Conservation (phyloP, 2,888 invertebrate genomes). For the Sarcophaga subvicina region DNA sequence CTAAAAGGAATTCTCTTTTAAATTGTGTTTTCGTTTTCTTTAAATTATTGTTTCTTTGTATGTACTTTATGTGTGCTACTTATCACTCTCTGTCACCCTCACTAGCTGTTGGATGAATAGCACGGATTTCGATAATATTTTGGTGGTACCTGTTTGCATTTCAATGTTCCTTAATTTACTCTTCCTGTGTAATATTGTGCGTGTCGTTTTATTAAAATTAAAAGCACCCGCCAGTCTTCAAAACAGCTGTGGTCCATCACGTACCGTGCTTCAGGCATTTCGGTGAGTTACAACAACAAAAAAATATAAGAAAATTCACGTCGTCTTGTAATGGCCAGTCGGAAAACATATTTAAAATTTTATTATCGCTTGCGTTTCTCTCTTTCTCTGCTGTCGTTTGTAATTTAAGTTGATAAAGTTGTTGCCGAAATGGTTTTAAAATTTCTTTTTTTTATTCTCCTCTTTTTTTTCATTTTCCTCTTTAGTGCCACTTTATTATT, state of each 20-base stretch:
- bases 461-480: conserved; percentile 31
- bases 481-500: conserved; percentile 92
- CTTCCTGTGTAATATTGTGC: conserved; percentile 94
- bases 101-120: conserved; percentile 90
- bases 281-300: conserved; percentile 82
- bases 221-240: conserved; percentile 87
- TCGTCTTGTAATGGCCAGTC: neutral
- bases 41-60: neutral
- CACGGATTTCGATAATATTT: conserved; percentile 87
- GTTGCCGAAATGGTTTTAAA: neutral
- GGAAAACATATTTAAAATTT: too few relatives aligned
- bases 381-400: neutral
- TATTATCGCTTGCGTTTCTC: too few relatives aligned
- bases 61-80: neutral
- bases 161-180: conserved; percentile 91
- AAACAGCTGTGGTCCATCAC: conserved; percentile 85
- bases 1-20: neutral
- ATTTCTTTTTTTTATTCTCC: conserved; percentile 2
- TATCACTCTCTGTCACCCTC: neutral
- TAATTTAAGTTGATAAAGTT: conserved; percentile 36
- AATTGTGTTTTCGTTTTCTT: conserved; percentile 1
- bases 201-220: conserved; percentile 92
- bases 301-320: neutral
- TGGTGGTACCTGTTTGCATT: conserved; percentile 89
- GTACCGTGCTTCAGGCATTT: conserved; percentile 89